Evolutionary conservation across 2,797 vertebrate genomes (phyloP).

Genomic region (Coregonus sp.): DNA sequence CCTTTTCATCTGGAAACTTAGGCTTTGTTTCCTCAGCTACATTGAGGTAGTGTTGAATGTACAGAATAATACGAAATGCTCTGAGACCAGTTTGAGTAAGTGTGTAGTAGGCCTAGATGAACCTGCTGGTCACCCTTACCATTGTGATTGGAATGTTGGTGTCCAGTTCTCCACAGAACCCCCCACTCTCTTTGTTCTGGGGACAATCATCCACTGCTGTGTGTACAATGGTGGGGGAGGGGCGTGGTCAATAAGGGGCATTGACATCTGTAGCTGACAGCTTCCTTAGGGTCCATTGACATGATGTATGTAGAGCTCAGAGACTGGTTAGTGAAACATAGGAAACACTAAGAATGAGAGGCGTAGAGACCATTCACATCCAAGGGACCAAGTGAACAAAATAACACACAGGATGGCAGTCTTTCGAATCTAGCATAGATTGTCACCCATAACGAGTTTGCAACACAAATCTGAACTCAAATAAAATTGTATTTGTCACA

Average conservation of each 20-base stretch:
- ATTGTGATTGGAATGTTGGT: conserved; percentile 77
- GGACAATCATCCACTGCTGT: conserved; percentile 62
- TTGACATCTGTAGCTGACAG: conserved; percentile 79
- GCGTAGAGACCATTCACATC: background rate
- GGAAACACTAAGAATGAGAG: conserved; percentile 20
- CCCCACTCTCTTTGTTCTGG: conserved; percentile 65
- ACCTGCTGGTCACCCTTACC: conserved; percentile 59
- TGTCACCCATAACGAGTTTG: background rate
- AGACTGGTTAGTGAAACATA: conserved; percentile 49
- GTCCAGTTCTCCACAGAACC: conserved; percentile 53
- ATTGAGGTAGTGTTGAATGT: conserved; percentile 12
- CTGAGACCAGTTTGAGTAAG: conserved; percentile 34
- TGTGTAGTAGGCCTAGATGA: conserved; percentile 60
- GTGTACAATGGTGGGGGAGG: conserved; percentile 47
- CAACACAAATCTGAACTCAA: background rate
- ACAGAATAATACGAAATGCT: too few species aligned
- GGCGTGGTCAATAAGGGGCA: conserved; percentile 63
- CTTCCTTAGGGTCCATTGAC: conserved; percentile 60
- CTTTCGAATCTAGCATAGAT: background rate
- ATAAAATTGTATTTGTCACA: too few species aligned
- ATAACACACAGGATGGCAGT: background rate
- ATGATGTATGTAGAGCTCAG: conserved; percentile 40
- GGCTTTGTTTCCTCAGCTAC: conserved; percentile 50
- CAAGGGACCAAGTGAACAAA: background rate
- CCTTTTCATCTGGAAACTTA: conserved; percentile 2